phyloP scores from a whole-genome alignment of 2,888 invertebrate genomes.

The Amblyjoppa fuscipennis region DNA sequence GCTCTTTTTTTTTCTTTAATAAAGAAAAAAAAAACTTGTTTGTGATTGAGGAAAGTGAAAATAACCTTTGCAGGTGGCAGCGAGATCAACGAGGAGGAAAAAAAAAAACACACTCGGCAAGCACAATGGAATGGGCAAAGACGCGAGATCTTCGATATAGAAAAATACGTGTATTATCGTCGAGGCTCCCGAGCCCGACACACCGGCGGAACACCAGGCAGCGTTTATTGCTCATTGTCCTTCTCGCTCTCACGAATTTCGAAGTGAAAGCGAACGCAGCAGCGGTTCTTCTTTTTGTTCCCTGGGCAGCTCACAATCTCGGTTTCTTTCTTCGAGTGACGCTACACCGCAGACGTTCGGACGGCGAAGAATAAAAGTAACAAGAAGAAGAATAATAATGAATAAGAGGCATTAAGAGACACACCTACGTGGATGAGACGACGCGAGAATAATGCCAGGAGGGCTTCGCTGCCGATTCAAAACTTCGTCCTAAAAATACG shows the following conservation, averaged over 20 bases:
- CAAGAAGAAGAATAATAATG: constrained; percentile 24
- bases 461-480: neutral
- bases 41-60: no score
- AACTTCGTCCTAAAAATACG: constrained; percentile 8
- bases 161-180: constrained; percentile 42
- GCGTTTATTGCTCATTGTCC: constrained; percentile 66
- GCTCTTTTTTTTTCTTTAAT: no score
- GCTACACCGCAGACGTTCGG: constrained; percentile 60
- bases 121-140: constrained; percentile 22
- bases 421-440: constrained; percentile 64
- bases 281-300: constrained; percentile 22
- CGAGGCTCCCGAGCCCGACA: constrained; percentile 26
- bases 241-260: constrained; percentile 57
- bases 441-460: constrained; percentile 29
- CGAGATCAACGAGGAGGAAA: neutral
- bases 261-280: constrained; percentile 60
- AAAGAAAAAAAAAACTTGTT: no score
- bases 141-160: constrained; percentile 53
- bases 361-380: constrained; percentile 39
- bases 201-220: constrained; percentile 44
- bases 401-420: constrained; percentile 57
- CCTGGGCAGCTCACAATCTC: constrained; percentile 40
- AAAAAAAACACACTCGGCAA: neutral
- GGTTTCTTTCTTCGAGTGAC: constrained; percentile 52
- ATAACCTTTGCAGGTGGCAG: no score